These are phyloP conservation scores for Leucoptera coffeella DNA, from an alignment of 2,888 invertebrate species.

Conservation along the genomic window DNA sequence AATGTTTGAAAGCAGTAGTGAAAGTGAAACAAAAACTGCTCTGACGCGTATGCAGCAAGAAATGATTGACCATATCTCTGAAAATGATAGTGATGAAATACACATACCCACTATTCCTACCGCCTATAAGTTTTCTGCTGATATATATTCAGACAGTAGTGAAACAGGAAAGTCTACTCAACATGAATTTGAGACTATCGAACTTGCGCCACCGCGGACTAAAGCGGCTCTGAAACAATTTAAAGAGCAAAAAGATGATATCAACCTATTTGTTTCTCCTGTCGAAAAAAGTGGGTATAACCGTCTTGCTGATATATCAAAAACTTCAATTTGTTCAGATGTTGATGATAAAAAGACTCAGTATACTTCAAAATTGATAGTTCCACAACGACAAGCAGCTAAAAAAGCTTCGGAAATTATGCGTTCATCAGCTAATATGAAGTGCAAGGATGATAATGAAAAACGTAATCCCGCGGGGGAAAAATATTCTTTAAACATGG, in stretches of 20 bases:
- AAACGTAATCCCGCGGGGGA: slow-evolving; percentile 24
- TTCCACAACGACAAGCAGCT: slow-evolving; percentile 85
- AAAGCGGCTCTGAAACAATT: slow-evolving; percentile 85
- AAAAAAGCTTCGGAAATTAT: slow-evolving; percentile 88
- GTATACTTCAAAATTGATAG: slow-evolving; percentile 84
- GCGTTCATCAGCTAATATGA: slow-evolving; percentile 57
- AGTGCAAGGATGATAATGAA: slow-evolving; percentile 23
- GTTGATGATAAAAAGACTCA: slow-evolving; percentile 63
- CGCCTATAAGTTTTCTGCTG: slow-evolving; percentile 56
- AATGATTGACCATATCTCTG: slow-evolving; percentile 46
- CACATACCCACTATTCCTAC: slow-evolving; percentile 56
- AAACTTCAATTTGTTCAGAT: too few relatives aligned
- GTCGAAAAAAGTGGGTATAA: slow-evolving; percentile 49
- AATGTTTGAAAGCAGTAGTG: slow-evolving; percentile 55
- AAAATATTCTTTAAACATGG: slow-evolving; percentile 10
- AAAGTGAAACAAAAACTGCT: slow-evolving; percentile 51
- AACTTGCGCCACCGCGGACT: slow-evolving; percentile 60
- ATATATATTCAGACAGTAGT: slow-evolving; percentile 82
- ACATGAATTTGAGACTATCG: slow-evolving; percentile 53
- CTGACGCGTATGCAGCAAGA: slow-evolving; percentile 71
- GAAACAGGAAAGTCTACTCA: slow-evolving; percentile 49
- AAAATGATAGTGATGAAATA: slow-evolving; percentile 75
- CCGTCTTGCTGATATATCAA: slow-evolving; percentile 29
- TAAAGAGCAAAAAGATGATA: slow-evolving; percentile 16
- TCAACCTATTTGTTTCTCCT: slow-evolving; percentile 18